A percentile compares a stretch with the other conserved stretches of the same genome.
phyloP scores from a whole-genome alignment of 2,797 vertebrate genomes.

The Amazonetta brasiliensis region DNA sequence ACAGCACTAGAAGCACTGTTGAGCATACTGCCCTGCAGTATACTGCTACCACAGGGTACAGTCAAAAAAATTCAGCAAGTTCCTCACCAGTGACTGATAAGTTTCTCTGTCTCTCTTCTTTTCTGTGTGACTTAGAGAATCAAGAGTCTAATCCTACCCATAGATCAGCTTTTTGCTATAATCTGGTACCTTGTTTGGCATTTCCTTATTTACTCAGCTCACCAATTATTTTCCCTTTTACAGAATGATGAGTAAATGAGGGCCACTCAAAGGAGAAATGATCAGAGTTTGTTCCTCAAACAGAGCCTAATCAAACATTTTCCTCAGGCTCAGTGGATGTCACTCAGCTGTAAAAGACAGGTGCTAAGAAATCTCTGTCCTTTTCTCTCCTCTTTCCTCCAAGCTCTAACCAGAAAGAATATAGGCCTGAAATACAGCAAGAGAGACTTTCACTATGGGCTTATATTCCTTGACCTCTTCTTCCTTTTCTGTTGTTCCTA shows the following conservation, averaged over 20 bases:
- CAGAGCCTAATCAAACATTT: not conserved
- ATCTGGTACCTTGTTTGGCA: not conserved
- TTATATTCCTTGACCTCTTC: slow-evolving; percentile 12
- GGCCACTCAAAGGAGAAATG: not conserved
- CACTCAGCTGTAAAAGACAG: not conserved
- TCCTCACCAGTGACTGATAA: not conserved
- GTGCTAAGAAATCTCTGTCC: not conserved
- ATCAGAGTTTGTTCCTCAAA: not conserved
- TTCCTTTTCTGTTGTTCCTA: not conserved
- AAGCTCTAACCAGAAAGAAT: not conserved
- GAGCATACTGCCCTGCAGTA: not conserved
- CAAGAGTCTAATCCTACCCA: not conserved
- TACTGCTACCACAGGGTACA: not conserved
- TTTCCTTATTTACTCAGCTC: not conserved
- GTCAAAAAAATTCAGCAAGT: not conserved
- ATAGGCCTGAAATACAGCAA: not conserved
- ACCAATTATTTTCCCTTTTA: not conserved
- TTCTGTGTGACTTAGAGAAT: not conserved
- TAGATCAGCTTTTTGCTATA: not conserved
- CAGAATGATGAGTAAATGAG: not conserved
- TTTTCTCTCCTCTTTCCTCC: not conserved
- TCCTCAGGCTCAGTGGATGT: not conserved
- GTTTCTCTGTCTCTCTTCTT: not conserved
- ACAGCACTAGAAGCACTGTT: not conserved
- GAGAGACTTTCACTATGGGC: not conserved